Evolutionary conservation across 2,888 invertebrate genomes (phyloP).

Genomic region (Balanococcus diminutus): DNA sequence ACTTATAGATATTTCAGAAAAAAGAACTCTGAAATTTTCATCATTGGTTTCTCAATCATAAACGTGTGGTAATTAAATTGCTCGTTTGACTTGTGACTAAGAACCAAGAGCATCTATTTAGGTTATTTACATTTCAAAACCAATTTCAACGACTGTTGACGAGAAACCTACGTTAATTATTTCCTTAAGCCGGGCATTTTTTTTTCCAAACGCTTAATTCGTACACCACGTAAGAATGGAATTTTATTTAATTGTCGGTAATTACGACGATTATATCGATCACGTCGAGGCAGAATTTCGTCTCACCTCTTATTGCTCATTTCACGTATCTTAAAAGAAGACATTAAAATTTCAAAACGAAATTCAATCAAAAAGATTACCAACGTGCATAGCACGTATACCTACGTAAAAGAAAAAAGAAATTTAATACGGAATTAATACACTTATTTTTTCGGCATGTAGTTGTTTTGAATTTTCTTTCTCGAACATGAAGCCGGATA

Average conservation of each 20-base stretch:
- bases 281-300: background rate
- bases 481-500: background rate
- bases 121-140: background rate
- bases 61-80: background rate
- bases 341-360: background rate
- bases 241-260: background rate
- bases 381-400: no score
- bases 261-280: background rate
- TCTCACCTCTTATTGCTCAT: background rate
- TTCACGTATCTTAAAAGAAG: background rate
- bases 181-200: background rate
- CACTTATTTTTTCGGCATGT: background rate
- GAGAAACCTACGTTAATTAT: conserved; percentile 4
- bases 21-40: background rate
- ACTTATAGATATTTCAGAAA: background rate
- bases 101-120: background rate
- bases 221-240: background rate
- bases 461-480: background rate
- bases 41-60: background rate
- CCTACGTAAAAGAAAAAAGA: background rate
- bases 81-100: background rate
- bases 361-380: background rate
- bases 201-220: background rate
- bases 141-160: background rate
- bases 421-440: background rate